Base-by-base conservation (phyloP, 2,888 invertebrate species). In the Brachyopa scutellaris region DNA sequence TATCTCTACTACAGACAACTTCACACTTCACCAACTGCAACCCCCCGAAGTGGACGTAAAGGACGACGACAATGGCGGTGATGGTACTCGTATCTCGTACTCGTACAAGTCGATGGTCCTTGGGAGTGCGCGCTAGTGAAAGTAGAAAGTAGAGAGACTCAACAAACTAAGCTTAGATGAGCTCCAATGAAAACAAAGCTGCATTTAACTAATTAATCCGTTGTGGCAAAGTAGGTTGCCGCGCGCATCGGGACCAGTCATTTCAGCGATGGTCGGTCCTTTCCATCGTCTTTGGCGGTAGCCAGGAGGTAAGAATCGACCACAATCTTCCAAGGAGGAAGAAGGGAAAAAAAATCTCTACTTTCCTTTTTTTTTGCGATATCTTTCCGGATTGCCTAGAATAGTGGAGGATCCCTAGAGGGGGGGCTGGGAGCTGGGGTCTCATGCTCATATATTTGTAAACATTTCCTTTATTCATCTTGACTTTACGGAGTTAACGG, bases 201-300 rank as follows among this genome's bases (percentile, higher is more conserved):
- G 64, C 21, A 73, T 64, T 73, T 73, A 64, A 73, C 73, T 73
- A 73, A 73, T 64, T 73, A 73, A 73, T 73, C 73, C 64, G 19
- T 55, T 73, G 73, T 64, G 64, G 47, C 36, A 64, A 73, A 64
- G 55, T 73, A 47, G 26, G 17, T 15, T 19, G 45, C 2, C 3
- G 26, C 38, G 40, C 61, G 42, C 55, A 23, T 23, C 26, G 45
- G 42, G 53, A 66, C 67, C 15, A 23, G 40, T 66, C 23, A 49
- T 31, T 19, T 19, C 53, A 11, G 40, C 7, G 31, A 19, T 33
- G 31, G 23, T 55, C 21, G n/a, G 47, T 0, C n/a, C 2, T 26
- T 38, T 8, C 1, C 6, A 49, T 47, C 47, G 15, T 42, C 47
- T 36, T 21, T 21, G 31, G 13, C 31, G 11, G 7, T 9, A 4